Base-by-base conservation (phyloP, 2,888 invertebrate genomes). In the Micoletzkya japonica region DNA sequence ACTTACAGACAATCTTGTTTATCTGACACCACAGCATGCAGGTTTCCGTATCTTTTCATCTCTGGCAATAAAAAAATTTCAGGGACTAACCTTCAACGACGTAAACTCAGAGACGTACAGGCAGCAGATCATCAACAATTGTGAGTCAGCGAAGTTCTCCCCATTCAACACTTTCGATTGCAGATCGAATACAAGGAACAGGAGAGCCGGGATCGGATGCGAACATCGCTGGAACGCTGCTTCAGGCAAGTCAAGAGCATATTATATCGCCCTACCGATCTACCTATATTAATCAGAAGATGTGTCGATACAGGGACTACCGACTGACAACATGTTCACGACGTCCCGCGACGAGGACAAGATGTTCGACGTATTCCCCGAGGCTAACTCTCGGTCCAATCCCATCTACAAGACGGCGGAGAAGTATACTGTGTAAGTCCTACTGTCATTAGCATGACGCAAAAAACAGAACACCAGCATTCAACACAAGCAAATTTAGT, bases 281-380 rank as follows among this genome's bases (percentile, higher is more conserved):
- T n/a, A n/a, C n/a, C n/a, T n/a, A n/a, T n/a, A n/a, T n/a, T n/a
- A n/a, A n/a, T n/a, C n/a, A n/a, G n/a, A n/a, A n/a, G n/a, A n/a
- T n/a, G n/a, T n/a, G n/a, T n/a, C n/a, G n/a, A n/a, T n/a, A n/a
- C 79, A 82, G 58, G 76, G 73, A 56, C 75, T 82, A 72, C 84
- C 84, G 14, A 75, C 76, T n/a, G 84, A 84, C 70, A 85, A 84
- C 73, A 84, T 84, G 84, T 84, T 84, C 76, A 80, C 82, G 4
- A 84, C 83, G 6, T 81, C 75, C 0, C 78, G 70, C 56, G 84
- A 84, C 52, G 84, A 85, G 52, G 84, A 84, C 70, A 82, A 81
- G 61, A 76, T 77, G 58, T 84, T 85, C 72, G 82, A 84, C 37
- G 84, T 82, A 24, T 84, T 84, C 76, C 84, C 84, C 7, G 84